Base-by-base conservation (phyloP, 2,797 vertebrate genomes). In the Bovichtus variegatus region DNA sequence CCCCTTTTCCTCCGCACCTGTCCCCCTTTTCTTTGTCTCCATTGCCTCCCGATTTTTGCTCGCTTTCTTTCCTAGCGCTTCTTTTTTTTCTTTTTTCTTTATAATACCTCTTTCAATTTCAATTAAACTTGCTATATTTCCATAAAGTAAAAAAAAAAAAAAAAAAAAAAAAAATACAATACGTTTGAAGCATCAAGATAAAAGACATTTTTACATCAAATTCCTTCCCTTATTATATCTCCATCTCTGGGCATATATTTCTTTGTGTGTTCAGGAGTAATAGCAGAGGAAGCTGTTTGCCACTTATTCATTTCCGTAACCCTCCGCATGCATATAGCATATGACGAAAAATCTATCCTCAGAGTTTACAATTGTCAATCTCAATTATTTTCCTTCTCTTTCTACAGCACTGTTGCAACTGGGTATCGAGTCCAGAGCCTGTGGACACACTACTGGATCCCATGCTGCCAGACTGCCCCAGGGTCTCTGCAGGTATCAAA, bases 351-450 rank as follows among this genome's bases (percentile, higher is more conserved):
- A 57, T 70, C 5, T 66, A 12, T 43, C 5, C 7, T 41, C 3
- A 25, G 21, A 53, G 15, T 65, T 83, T 61, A 47, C 9, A 72
- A 12, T 19, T 23, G 3, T 50, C 23, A 47, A 19, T 55, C 8
- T 44, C n/a, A 19, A 2, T 62, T 12, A 36, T 64, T 50, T 36
- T 53, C 46, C 44, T 13, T 21, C 29, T 78, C 55, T 77, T 62
- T 31, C 90, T 89, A 47, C 93, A 99, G 98, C 97, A 95, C 88
- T 99, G 97, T 93, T 96, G 96, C 91, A 99, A 99, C 88, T 99
- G 98, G 98, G 97, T 99, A 63, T 99, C 97, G 15, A 99, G 97
- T 93, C 95, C 97, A 0, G 97, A 99, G 83, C 96, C 97, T 0
- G 81, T 99, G 89, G 97, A 99, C 91, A 96, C 97, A 0, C 95